Base-by-base conservation (phyloP, 1,140 invertebrate species). In the Cherax destructor region DNA sequence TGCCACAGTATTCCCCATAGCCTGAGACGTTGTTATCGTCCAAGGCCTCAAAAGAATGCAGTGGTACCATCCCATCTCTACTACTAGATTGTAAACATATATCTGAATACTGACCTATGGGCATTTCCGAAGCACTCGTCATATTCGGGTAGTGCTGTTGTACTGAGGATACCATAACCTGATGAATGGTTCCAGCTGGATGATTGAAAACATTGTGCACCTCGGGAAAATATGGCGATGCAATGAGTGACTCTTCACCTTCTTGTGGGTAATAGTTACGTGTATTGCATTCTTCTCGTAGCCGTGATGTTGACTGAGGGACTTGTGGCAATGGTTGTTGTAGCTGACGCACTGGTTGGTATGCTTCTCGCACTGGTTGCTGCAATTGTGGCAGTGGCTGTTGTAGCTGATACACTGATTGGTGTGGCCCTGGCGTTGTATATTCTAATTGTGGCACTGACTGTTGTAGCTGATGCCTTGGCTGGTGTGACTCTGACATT, bases 211-310 rank as follows among this genome's bases (percentile, higher is more conserved):
- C 6, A 9, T 74, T 74, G 24, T 74, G n/a, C 4, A 24, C 5
- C 1, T 74, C n/a, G 52, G 80, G 52, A n/a, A 69, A 47, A 83
- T 83, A 83, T 30, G 81, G 81, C n/a, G 59, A 69, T 16, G 47
- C 59, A 47, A 83, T 11, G 6, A 49, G 5, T 18, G 24, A 3
- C 11, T 69, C 56, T 21, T 52, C 81, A 21, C 47, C 5, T 59
- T 41, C 11, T 52, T 65, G 59, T 65, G n/a, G 30, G 18, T 41
- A 41, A 65, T 69, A 18, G 7, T 49, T 24, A 47, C 65, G 80
- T 65, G 18, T 6, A 74, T 74, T 4, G 4, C 24, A n/a, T 30
- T 74, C 13, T 6, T 30, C n/a, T 6, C 24, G 69, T n/a, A 18
- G 10, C 61, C 5, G 61, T 65, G 61, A 65, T 16, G 61, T 18